Evolutionary conservation across 2,113 vertebrate species (phyloP).

Genomic region (Bubalus kerabau): DNA sequence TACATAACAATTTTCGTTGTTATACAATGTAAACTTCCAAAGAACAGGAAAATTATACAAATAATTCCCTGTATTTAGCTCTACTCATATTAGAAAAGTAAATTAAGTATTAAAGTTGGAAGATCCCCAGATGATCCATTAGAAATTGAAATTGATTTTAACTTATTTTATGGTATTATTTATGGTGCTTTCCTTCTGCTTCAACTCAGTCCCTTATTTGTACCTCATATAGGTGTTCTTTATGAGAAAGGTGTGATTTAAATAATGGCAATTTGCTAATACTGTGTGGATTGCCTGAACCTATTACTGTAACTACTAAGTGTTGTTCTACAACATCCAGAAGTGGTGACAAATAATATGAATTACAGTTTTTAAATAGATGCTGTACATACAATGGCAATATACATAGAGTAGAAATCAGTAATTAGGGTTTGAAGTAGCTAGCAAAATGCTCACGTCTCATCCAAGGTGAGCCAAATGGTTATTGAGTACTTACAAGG

Average conservation of each 20-base stretch:
- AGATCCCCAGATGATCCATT: neutral
- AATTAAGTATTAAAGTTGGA: neutral
- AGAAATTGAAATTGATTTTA: constrained; percentile 39
- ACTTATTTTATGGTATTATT: constrained; percentile 8
- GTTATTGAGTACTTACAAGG: neutral
- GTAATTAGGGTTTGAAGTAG: neutral
- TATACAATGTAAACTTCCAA: neutral
- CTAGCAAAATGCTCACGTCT: neutral
- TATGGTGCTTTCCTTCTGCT: neutral
- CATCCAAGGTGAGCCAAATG: neutral
- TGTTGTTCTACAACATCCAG: neutral
- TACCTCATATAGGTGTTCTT: neutral
- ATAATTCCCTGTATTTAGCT: neutral
- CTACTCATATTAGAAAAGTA: constrained; percentile 25
- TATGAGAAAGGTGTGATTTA: neutral
- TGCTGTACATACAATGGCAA: neutral
- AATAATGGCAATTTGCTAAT: constrained; percentile 13
- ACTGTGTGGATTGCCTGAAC: neutral
- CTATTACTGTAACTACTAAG: neutral
- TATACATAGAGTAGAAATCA: neutral
- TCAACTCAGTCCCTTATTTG: neutral
- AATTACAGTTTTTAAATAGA: neutral
- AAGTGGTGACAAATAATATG: neutral
- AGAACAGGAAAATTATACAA: neutral
- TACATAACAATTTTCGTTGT: neutral